phyloP scores from a whole-genome alignment of 1,140 invertebrate genomes.

The Drosophila sp. region DNA sequence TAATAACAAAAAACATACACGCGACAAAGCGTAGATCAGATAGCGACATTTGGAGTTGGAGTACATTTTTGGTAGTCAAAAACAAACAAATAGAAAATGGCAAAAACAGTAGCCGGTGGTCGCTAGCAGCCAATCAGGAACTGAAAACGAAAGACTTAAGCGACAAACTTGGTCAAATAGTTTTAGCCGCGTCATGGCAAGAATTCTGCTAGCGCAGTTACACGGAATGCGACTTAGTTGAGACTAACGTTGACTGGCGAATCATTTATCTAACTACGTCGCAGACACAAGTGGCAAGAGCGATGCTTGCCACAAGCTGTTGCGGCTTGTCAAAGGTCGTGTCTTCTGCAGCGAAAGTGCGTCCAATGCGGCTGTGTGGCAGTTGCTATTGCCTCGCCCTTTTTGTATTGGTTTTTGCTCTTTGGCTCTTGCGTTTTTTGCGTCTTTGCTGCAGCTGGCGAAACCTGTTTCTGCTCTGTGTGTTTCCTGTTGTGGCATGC shows the following conservation, averaged over 20 bases:
- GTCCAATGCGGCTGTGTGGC: constrained; percentile 37
- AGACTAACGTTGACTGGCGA: not conserved
- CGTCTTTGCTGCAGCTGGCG: constrained; percentile 26
- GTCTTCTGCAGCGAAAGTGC: constrained; percentile 66
- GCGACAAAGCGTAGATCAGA: constrained; percentile 75
- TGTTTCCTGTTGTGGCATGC: constrained; percentile 65
- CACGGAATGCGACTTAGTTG: constrained; percentile 42
- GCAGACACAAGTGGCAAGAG: constrained; percentile 3
- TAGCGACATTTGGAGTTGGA: constrained; percentile 49
- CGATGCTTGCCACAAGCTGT: constrained; percentile 48
- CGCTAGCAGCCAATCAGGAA: constrained; percentile 2
- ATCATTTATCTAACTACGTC: constrained; percentile 3
- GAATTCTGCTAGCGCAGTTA: constrained; percentile 31
- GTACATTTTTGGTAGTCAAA: constrained; percentile 16
- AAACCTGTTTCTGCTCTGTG: constrained; percentile 77
- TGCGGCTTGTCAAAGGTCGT: constrained; percentile 74
- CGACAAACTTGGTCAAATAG: constrained; percentile 51
- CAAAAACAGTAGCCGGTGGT: constrained; percentile 22
- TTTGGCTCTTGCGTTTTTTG: not conserved
- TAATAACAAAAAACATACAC: constrained; percentile 50
- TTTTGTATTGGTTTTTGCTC: constrained; percentile 19
- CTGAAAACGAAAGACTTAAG: constrained; percentile 46
- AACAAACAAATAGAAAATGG: constrained; percentile 3
- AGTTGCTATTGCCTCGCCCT: constrained; percentile 36
- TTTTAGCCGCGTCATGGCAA: constrained; percentile 28